These are phyloP conservation scores for Calosoma granatense DNA, from an alignment of 1,140 invertebrate genomes.

Conservation along the genomic window DNA sequence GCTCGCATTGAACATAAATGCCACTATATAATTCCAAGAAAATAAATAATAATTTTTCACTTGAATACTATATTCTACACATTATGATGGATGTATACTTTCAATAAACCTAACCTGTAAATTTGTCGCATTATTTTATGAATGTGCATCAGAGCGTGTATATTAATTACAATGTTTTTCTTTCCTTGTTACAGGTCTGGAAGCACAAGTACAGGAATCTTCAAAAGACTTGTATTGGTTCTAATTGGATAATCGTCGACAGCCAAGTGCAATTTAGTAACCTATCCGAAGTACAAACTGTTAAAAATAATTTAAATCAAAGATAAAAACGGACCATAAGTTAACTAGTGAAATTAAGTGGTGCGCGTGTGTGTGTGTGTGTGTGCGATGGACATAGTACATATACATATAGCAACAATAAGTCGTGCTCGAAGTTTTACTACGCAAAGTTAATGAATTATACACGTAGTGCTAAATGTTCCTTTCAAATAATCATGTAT, in stretches of 20 bases:
- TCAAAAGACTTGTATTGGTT: constrained; percentile 48
- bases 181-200: constrained; percentile 37
- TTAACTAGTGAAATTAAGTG: background rate
- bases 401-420: background rate
- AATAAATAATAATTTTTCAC: too few relatives aligned
- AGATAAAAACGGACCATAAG: constrained; percentile 9
- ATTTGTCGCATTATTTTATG: too few relatives aligned
- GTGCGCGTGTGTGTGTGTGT: background rate
- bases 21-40: too few relatives aligned
- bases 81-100: too few relatives aligned
- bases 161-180: too few relatives aligned
- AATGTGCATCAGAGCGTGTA: too few relatives aligned
- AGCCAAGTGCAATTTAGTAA: constrained; percentile 1
- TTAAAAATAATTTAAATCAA: too few relatives aligned
- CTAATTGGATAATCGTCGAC: constrained; percentile 21
- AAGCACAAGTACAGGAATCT: constrained; percentile 46
- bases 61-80: too few relatives aligned
- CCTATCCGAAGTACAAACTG: background rate
- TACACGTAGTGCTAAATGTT: constrained; percentile 2
- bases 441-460: too few relatives aligned
- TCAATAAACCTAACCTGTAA: too few relatives aligned
- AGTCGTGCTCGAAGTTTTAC: too few relatives aligned
- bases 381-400: background rate
- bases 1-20: too few relatives aligned
- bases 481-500: background rate